Percentiles rank a stretch among this genome's conserved stretches.
Conservation (phyloP, 2,888 invertebrate genomes). For the Mesoligia furuncula region DNA sequence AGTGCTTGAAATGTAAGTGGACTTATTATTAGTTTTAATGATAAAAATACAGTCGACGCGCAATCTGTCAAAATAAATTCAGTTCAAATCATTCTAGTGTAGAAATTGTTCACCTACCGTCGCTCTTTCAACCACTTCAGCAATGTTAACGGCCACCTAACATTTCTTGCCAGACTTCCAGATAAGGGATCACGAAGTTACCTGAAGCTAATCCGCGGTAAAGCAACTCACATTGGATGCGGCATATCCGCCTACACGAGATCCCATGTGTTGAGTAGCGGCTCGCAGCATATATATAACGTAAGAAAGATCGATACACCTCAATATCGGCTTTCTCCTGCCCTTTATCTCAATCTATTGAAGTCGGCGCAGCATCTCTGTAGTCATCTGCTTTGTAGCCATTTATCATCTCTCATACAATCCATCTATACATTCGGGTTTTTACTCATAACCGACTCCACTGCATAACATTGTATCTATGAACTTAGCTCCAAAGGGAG, state of each 20-base stretch:
- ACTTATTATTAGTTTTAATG: neutral
- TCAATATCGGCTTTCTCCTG: neutral
- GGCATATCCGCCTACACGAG: slow-evolving; percentile 53
- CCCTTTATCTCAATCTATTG: neutral
- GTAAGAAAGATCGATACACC: slow-evolving; percentile 27
- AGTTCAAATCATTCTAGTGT: too few species aligned
- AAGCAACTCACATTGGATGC: slow-evolving; percentile 54
- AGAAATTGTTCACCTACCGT: too few species aligned
- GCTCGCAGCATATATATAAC: slow-evolving; percentile 36
- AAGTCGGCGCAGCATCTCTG: neutral
- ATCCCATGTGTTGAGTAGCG: slow-evolving; percentile 14
- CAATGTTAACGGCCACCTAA: neutral
- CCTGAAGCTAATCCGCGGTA: slow-evolving; percentile 37
- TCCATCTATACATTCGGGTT: too few species aligned
- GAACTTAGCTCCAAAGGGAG: too few species aligned
- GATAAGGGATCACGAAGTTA: slow-evolving; percentile 31
- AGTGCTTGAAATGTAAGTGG: slow-evolving; percentile 30
- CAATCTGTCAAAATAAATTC: too few species aligned
- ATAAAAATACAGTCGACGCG: neutral
- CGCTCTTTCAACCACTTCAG: neutral
- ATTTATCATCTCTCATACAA: neutral
- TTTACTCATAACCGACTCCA: neutral
- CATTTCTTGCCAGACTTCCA: slow-evolving; percentile 18
- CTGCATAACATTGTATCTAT: too few species aligned
- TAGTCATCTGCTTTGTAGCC: neutral